Evolutionary conservation across 2,888 invertebrate genomes (phyloP).

Genomic region (Andrena minutula): DNA sequence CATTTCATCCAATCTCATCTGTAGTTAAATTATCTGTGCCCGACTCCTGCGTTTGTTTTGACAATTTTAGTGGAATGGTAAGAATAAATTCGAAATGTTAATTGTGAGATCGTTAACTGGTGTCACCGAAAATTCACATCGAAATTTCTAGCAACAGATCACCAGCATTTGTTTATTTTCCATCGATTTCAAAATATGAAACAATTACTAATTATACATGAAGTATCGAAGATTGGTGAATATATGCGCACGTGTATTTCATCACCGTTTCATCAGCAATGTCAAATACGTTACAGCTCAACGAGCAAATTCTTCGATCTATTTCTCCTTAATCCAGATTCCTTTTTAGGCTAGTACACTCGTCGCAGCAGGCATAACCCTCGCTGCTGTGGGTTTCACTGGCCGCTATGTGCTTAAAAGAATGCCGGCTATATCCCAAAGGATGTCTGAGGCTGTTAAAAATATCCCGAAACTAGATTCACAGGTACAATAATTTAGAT

Average conservation of each 20-base stretch:
- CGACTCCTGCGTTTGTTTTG: slow-evolving; percentile 38
- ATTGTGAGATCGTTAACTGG: not conserved
- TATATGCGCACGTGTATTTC: slow-evolving; percentile 33
- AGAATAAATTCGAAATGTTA: slow-evolving; percentile 30
- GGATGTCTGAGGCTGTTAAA: slow-evolving; percentile 92
- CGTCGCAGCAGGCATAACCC: slow-evolving; percentile 94
- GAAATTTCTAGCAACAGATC: not conserved
- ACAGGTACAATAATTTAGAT: slow-evolving; percentile 82
- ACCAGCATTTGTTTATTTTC: not conserved
- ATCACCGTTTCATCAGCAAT: slow-evolving; percentile 12
- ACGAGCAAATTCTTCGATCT: slow-evolving; percentile 14
- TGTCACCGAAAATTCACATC: not conserved
- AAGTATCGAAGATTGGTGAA: not conserved
- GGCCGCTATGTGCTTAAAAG: slow-evolving; percentile 92
- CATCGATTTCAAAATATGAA: not conserved
- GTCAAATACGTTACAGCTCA: not conserved
- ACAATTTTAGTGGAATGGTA: slow-evolving; percentile 57
- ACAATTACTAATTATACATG: slow-evolving; percentile 6
- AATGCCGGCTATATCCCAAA: slow-evolving; percentile 91
- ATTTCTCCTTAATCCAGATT: slow-evolving; percentile 10
- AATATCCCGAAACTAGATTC: slow-evolving; percentile 93
- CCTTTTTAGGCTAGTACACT: slow-evolving; percentile 89
- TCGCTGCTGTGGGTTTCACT: slow-evolving; percentile 96
- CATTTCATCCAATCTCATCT: not conserved
- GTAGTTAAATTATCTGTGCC: slow-evolving; percentile 22